These are phyloP conservation scores for Sphaerophoria rueppellii DNA, from an alignment of 2,888 invertebrate genomes.

Conservation along the genomic window DNA sequence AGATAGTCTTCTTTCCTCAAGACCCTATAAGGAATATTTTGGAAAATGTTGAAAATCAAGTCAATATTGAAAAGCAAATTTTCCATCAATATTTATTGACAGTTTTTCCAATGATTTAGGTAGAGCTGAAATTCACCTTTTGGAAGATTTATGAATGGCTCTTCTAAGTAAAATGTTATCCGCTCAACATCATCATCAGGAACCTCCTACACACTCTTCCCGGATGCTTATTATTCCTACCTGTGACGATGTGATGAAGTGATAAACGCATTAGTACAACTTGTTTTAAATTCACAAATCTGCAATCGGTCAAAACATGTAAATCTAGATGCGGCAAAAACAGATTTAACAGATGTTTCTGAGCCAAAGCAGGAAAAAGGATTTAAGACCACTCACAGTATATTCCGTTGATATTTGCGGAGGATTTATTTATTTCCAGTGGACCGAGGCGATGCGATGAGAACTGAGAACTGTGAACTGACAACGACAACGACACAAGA, in stretches of 20 bases:
- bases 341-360: conserved; percentile 71
- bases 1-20: neutral
- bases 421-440: conserved; percentile 42
- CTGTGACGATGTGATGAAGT: conserved; percentile 67
- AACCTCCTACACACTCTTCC: conserved; percentile 58
- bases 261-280: conserved; percentile 69
- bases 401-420: conserved; percentile 47
- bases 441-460: neutral
- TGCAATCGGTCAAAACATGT: conserved; percentile 72
- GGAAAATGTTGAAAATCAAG: too few relatives aligned
- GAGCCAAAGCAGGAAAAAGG: conserved; percentile 63
- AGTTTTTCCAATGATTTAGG: neutral
- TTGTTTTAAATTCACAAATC: conserved; percentile 68
- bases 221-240: conserved; percentile 31
- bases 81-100: too few relatives aligned
- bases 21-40: too few relatives aligned
- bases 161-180: conserved; percentile 44
- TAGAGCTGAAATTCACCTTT: conserved; percentile 10
- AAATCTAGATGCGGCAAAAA: conserved; percentile 47
- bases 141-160: conserved; percentile 11
- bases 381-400: conserved; percentile 60
- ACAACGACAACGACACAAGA: neutral
- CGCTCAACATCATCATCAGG: conserved; percentile 23
- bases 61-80: too few relatives aligned
- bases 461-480: neutral